These are phyloP conservation scores for Ectobius pallidus DNA, from an alignment of 2,888 invertebrate species.

Conservation along the genomic window DNA sequence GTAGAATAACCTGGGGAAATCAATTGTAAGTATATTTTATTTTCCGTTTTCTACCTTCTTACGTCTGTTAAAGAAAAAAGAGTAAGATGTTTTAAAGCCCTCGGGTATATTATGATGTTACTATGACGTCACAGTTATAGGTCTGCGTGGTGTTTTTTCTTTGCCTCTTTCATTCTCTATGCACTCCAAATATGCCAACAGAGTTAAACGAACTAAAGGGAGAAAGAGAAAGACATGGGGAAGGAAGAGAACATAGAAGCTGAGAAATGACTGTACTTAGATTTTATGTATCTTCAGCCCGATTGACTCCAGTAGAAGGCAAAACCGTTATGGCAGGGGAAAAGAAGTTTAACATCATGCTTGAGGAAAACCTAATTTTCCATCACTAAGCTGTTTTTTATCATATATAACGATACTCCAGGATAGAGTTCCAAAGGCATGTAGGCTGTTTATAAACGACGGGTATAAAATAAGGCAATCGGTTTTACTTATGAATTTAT, in stretches of 20 bases:
- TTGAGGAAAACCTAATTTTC: neutral
- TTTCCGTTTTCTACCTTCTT: too few species aligned
- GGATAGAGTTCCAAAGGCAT: too few species aligned
- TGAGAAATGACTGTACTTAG: neutral
- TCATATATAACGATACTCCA: too few species aligned
- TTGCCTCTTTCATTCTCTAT: neutral
- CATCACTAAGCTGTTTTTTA: neutral
- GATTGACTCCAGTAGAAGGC: neutral
- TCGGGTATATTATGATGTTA: neutral
- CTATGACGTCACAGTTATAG: neutral
- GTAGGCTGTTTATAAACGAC: too few species aligned
- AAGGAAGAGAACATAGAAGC: too few species aligned
- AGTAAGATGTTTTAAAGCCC: neutral
- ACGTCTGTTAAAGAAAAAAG: too few species aligned
- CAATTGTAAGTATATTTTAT: too few species aligned
- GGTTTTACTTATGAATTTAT: too few species aligned
- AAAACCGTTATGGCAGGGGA: too few species aligned
- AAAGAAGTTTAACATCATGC: neutral
- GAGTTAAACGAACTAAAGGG: neutral
- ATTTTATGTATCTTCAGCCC: neutral
- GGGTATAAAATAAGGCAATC: too few species aligned
- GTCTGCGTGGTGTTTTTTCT: neutral
- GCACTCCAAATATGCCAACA: conserved; percentile 8
- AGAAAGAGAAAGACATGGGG: too few species aligned
- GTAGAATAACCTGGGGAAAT: too few species aligned